Percentiles rank a stretch among this genome's conserved stretches.
phyloP scores from a whole-genome alignment of 2,113 vertebrate species.

The Cyanoliseus patagonus region DNA sequence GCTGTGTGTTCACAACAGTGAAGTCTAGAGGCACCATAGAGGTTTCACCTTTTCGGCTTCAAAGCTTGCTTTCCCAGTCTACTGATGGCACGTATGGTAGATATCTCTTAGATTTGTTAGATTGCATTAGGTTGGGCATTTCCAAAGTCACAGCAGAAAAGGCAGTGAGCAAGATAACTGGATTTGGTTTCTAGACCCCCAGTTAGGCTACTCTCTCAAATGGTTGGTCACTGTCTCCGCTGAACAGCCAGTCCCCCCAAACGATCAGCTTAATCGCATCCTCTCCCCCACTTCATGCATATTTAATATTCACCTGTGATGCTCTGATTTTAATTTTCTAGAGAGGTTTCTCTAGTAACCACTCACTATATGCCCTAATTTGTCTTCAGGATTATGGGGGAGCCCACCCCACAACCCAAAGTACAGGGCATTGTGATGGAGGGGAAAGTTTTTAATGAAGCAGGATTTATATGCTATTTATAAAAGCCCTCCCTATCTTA shows the following conservation, averaged over 20 bases:
- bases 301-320: not conserved
- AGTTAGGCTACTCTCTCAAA: not conserved
- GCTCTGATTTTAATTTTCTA: not conserved
- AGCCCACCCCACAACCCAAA: not conserved
- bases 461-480: not conserved
- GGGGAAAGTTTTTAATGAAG: not conserved
- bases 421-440: not conserved
- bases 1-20: not conserved
- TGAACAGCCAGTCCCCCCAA: not conserved
- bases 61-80: not conserved
- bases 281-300: not conserved
- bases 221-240: not conserved
- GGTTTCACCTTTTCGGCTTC: not conserved
- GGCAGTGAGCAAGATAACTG: not conserved
- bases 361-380: not conserved
- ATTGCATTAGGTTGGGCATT: not conserved
- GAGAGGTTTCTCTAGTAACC: conserved; percentile 13
- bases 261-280: not conserved
- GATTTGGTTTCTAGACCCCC: not conserved
- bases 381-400: not conserved
- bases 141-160: not conserved
- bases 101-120: not conserved
- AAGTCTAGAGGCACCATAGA: accelerated
- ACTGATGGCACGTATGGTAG: accelerated
- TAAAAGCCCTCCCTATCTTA: not conserved